Evolutionary conservation across 2,113 vertebrate species (phyloP), one percentile per base, ranked within the genome.

Genomic region (Bungarus multicinctus): DNA sequence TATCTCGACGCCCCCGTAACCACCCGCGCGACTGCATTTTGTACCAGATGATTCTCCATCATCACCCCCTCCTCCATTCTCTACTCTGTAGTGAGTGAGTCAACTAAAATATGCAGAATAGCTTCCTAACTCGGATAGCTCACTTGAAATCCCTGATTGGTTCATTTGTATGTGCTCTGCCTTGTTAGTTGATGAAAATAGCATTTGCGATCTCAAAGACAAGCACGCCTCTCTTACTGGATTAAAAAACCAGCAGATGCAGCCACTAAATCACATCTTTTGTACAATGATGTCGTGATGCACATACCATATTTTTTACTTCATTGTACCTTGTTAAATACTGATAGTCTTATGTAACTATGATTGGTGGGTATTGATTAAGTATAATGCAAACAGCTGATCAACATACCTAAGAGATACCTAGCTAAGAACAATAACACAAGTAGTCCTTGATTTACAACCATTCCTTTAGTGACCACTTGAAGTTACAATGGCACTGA

Each of bases 141-240:
- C 94, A 87, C 93, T 96, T 85, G 11, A 95, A 95, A 96, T 93
- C 94, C 88, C 85, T 90, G 96, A 95, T 96, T 92, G 91, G 96
- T 96, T 96, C 89, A 93, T 95, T 95, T 94, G 93, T 95, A 64
- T 94, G 93, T 90, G 93, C 90, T 89, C 81, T 88, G 93, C 95
- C 97, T 96, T 96, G 95, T 96, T 95, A 81, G 92, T 89, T 95
- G 94, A 93, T 87, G 95, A 88, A 91, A 95, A 95, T 94, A 92
- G 93, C 91, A 93, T 94, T 95, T 94, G 92, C 55, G 23, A 92
- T 74, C 34, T 95, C 87, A 93, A n/a, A 95, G 90, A 91, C 94
- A 10, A 30, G 23, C 6, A 8, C 91, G 93, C 88, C 94, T 94
- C 91, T n/a, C 88, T 50, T 0, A 88, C 93, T 90, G 45, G 27